These are phyloP conservation scores for Stenichneumon culpator DNA, from an alignment of 2,888 invertebrate species.

Conservation along the genomic window DNA sequence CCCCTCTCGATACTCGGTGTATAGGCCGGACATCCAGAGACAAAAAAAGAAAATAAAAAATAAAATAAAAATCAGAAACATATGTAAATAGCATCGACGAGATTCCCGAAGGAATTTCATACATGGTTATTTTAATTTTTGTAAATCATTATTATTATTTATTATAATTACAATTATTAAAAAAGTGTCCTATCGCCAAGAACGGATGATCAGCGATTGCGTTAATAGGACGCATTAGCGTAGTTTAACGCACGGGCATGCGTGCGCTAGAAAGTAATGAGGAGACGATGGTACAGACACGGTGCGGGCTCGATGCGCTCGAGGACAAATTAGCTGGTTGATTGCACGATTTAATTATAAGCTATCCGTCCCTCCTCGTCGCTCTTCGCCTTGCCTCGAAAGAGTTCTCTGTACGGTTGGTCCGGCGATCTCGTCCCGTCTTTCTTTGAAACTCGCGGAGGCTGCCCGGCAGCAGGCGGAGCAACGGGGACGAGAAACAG, in stretches of 20 bases:
- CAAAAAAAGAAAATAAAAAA: not conserved
- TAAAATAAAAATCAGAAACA: not conserved
- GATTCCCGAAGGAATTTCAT: not conserved
- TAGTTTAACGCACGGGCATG: slow-evolving; percentile 4
- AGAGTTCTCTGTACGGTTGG: slow-evolving; percentile 5
- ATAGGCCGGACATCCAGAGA: not conserved
- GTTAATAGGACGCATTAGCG: slow-evolving; percentile 36
- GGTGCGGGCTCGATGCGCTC: slow-evolving; percentile 79
- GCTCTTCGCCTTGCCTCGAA: slow-evolving; percentile 57
- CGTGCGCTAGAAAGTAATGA: slow-evolving; percentile 1
- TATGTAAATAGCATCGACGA: slow-evolving; percentile 5
- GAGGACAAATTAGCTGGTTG: slow-evolving; percentile 84
- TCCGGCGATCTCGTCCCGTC: slow-evolving; percentile 25
- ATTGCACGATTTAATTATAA: slow-evolving; percentile 84
- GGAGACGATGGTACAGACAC: not conserved
- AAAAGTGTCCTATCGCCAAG: not conserved
- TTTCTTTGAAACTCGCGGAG: slow-evolving; percentile 44
- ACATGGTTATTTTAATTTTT: not conserved
- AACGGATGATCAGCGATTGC: slow-evolving; percentile 16
- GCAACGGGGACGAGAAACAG: slow-evolving; percentile 57
- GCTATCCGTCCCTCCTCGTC: slow-evolving; percentile 72
- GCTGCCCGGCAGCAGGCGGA: slow-evolving; percentile 20
- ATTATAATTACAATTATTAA: not conserved
- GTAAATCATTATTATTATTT: not conserved
- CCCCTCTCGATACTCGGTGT: slow-evolving; percentile 42